Percentiles rank a stretch among this genome's conserved stretches.
Conservation (phyloP, 2,888 invertebrate species). For the Drosophila antonietae region DNA sequence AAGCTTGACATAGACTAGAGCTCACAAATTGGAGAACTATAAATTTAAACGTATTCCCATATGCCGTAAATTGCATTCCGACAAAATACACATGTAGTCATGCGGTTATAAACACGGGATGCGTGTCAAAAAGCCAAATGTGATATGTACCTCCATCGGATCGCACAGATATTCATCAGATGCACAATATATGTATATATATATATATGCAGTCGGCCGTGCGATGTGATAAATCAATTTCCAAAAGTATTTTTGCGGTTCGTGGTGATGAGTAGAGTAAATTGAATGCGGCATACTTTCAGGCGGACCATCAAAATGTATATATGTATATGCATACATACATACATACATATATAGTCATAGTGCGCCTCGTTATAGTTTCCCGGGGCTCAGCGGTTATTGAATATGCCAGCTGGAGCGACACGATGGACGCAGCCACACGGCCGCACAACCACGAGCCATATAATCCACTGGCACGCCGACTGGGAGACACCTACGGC, state of each 20-base stretch:
- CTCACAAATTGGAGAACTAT: not conserved
- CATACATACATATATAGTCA: not conserved
- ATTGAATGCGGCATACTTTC: slow-evolving; percentile 72
- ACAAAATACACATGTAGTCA: slow-evolving; percentile 26
- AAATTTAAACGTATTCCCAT: not conserved
- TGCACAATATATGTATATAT: not conserved
- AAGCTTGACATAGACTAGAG: not conserved
- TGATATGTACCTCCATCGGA: slow-evolving; percentile 19
- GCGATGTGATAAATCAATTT: slow-evolving; percentile 65
- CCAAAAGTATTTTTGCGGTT: slow-evolving; percentile 54
- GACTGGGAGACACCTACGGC: slow-evolving; percentile 49
- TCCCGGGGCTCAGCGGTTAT: slow-evolving; percentile 61
- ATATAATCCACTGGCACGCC: slow-evolving; percentile 59
- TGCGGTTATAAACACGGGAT: slow-evolving; percentile 17
- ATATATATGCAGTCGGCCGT: slow-evolving; percentile 18
- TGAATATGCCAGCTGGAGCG: slow-evolving; percentile 65
- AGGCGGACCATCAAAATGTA: slow-evolving; percentile 56
- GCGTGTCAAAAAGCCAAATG: slow-evolving; percentile 58
- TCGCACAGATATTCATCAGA: not conserved
- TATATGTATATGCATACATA: not conserved
- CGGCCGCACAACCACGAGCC: slow-evolving; percentile 22
- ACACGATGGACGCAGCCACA: slow-evolving; percentile 42
- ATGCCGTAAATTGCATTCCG: slow-evolving; percentile 32
- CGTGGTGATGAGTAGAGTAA: slow-evolving; percentile 51
- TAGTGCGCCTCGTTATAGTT: slow-evolving; percentile 22